Percentiles rank a stretch among this genome's conserved stretches.
These are phyloP conservation scores for Papilio glaucus DNA, from an alignment of 1,140 invertebrate species.

Conservation along the genomic window DNA sequence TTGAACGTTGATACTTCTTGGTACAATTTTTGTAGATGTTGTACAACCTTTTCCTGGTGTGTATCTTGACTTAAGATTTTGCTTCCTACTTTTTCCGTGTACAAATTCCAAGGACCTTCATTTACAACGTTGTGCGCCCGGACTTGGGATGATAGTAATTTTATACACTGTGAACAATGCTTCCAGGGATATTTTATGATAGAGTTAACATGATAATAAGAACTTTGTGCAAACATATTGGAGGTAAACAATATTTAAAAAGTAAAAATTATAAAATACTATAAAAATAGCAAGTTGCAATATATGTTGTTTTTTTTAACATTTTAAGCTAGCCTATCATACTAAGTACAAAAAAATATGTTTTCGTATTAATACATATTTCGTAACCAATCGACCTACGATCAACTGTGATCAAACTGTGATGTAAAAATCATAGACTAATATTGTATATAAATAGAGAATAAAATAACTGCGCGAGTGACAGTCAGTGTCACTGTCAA, in stretches of 20 bases:
- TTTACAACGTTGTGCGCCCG: conserved; percentile 45
- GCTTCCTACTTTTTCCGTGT: conserved; percentile 85
- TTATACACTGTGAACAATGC: conserved; percentile 59
- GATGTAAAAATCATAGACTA: conserved; percentile 11
- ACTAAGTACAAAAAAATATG: neutral
- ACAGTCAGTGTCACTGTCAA: conserved; percentile 17
- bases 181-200: conserved; percentile 56
- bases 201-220: conserved; percentile 49
- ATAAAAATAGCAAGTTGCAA: conserved; percentile 38
- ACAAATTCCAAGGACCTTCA: conserved; percentile 81
- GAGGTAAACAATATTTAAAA: conserved; percentile 39
- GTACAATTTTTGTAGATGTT: conserved; percentile 88
- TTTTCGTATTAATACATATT: conserved; percentile 23
- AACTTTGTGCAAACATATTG: conserved; percentile 59
- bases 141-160: conserved; percentile 62
- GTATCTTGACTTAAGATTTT: conserved; percentile 85
- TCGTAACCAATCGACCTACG: conserved; percentile 19
- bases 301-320: conserved; percentile 15
- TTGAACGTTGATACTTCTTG: conserved; percentile 86
- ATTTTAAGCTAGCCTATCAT: conserved; percentile 2
- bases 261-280: conserved; percentile 32
- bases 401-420: no score
- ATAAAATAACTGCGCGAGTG: neutral
- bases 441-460: no score
- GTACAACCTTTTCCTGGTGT: conserved; percentile 88